Percentiles rank a stretch among this genome's conserved stretches.
Evolutionary conservation across 2,888 invertebrate species (phyloP).

Genomic region (Pammene fasciana): DNA sequence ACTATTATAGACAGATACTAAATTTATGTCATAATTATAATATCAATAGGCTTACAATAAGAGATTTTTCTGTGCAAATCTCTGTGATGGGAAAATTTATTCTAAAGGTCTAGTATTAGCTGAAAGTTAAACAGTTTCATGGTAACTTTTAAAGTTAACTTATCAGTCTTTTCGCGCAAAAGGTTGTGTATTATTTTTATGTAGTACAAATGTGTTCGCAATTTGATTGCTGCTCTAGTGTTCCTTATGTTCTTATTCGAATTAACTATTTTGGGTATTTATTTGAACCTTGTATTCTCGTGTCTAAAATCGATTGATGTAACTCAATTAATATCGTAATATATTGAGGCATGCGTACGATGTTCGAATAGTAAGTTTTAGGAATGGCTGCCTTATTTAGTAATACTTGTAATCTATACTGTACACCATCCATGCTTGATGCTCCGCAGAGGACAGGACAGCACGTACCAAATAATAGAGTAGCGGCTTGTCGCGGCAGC

Average conservation of each 20-base stretch:
- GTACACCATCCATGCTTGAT: slow-evolving; percentile 63
- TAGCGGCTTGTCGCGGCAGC: slow-evolving; percentile 50
- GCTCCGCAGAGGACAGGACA: slow-evolving; percentile 49
- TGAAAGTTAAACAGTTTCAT: slow-evolving; percentile 66
- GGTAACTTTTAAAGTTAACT: slow-evolving; percentile 79
- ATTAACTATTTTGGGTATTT: slow-evolving; percentile 75
- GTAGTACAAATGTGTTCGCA: slow-evolving; percentile 84
- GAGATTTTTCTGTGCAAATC: slow-evolving; percentile 77
- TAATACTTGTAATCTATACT: slow-evolving; percentile 63
- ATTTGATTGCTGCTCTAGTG: slow-evolving; percentile 83
- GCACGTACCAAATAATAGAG: slow-evolving; percentile 79
- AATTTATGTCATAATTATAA: slow-evolving; percentile 71
- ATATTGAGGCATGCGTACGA: slow-evolving; percentile 64
- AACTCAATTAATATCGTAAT: slow-evolving; percentile 62
- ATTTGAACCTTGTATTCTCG: slow-evolving; percentile 75
- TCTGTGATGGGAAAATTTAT: slow-evolving; percentile 81
- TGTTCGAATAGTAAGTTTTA: slow-evolving; percentile 64
- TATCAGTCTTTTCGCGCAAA: slow-evolving; percentile 83
- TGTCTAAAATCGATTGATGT: slow-evolving; percentile 59
- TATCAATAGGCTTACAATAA: slow-evolving; percentile 77
- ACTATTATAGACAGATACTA: slow-evolving; percentile 73
- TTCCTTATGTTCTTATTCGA: slow-evolving; percentile 79
- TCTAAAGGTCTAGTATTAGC: slow-evolving; percentile 82
- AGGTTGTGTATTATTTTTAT: slow-evolving; percentile 84
- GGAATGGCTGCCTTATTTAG: slow-evolving; percentile 75